Conservation (phyloP, 1,140 invertebrate genomes). For the Brachionus calyciflorus region DNA sequence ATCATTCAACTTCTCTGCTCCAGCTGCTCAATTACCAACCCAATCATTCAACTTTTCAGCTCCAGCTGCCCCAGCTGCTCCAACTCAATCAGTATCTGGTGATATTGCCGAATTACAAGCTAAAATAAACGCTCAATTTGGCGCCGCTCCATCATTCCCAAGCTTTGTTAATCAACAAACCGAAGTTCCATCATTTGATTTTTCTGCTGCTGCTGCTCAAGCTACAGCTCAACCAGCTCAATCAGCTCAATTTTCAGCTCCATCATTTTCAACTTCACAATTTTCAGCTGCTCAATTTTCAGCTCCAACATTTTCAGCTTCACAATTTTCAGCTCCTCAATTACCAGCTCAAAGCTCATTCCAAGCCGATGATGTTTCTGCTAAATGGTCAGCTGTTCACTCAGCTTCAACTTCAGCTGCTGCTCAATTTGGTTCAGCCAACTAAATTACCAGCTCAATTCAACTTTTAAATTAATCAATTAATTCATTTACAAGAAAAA, state of each 20-base stretch:
- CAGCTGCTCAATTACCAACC: not conserved
- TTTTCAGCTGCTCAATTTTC: conserved; percentile 9
- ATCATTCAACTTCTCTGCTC: not conserved
- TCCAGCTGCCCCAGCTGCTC: too few relatives aligned
- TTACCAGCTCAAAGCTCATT: conserved; percentile 16
- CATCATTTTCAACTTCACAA: not conserved
- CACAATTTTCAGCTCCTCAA: not conserved
- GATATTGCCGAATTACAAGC: too few relatives aligned
- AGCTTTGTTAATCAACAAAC: too few relatives aligned
- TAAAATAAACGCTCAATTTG: too few relatives aligned
- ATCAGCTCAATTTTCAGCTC: not conserved
- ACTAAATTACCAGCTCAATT: too few relatives aligned
- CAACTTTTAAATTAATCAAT: too few relatives aligned
- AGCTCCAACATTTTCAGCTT: not conserved
- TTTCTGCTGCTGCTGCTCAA: not conserved
- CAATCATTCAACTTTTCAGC: too few relatives aligned
- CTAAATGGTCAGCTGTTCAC: not conserved
- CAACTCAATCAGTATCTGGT: too few relatives aligned
- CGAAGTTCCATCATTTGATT: not conserved
- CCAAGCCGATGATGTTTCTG: not conserved
- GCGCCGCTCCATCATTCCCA: too few relatives aligned
- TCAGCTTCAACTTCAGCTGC: conserved; percentile 5
- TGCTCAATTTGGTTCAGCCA: not conserved
- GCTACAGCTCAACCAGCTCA: not conserved
- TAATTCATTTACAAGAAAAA: too few relatives aligned